phyloP scores from a whole-genome alignment of 2,888 invertebrate species.

The Lasioglossum malachurum region DNA sequence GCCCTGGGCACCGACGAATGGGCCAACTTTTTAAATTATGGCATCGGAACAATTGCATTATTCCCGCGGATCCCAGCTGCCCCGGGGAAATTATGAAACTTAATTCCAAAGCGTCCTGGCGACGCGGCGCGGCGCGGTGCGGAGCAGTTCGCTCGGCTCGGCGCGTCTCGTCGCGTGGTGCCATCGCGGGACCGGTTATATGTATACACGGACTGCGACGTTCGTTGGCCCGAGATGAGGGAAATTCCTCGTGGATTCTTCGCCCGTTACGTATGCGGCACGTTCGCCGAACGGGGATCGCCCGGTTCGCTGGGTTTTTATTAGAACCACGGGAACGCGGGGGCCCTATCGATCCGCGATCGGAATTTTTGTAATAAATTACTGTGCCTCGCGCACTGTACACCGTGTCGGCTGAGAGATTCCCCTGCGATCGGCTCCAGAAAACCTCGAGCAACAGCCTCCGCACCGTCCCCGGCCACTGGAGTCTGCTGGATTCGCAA shows the following conservation, averaged over 20 bases:
- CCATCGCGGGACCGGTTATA: conserved; percentile 34
- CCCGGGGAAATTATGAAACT: conserved; percentile 77
- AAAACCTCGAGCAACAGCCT: not conserved
- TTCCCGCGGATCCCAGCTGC: conserved; percentile 69
- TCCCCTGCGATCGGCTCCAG: not conserved
- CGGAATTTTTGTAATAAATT: conserved; percentile 41
- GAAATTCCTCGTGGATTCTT: conserved; percentile 54
- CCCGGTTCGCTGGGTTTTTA: conserved; percentile 48
- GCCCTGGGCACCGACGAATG: conserved; percentile 76
- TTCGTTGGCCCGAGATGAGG: conserved; percentile 43
- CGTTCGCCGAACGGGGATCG: conserved; percentile 53
- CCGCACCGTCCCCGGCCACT: not conserved
- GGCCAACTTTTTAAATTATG: conserved; percentile 81
- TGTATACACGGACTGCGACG: conserved; percentile 37
- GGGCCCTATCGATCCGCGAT: conserved; percentile 24
- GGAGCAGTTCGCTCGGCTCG: not conserved
- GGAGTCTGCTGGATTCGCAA: not conserved
- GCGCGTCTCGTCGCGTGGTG: conserved; percentile 21
- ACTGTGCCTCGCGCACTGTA: not conserved
- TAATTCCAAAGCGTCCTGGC: conserved; percentile 72
- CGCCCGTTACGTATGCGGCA: conserved; percentile 53
- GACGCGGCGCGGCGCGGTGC: conserved; percentile 24
- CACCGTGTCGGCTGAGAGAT: conserved; percentile 1
- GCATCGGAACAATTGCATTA: conserved; percentile 78
- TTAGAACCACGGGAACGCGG: conserved; percentile 31